A percentile compares a stretch with the other conserved stretches of the same genome.
These are phyloP conservation scores for Myopa testacea DNA, from an alignment of 2,888 invertebrate species.

Conservation along the genomic window DNA sequence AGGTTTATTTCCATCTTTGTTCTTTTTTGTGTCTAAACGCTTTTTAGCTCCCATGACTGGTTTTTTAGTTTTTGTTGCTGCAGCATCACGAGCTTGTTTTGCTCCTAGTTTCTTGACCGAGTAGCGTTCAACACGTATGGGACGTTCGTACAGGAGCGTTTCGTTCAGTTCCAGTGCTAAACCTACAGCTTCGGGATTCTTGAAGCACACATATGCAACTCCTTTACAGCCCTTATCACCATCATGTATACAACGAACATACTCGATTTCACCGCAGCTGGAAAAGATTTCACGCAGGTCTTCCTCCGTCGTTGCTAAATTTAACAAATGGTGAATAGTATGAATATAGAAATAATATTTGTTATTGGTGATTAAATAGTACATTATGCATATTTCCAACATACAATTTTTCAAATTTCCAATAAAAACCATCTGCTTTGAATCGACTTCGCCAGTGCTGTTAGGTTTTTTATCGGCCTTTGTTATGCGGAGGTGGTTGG, in stretches of 20 bases:
- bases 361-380: background rate
- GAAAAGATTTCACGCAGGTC: conserved; percentile 64
- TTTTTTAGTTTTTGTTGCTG: conserved; percentile 28
- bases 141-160: conserved; percentile 65
- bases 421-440: conserved; percentile 62
- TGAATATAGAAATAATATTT: background rate
- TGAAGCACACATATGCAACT: conserved; percentile 65
- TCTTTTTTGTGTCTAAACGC: conserved; percentile 48
- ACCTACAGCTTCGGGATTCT: conserved; percentile 61
- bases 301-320: conserved; percentile 63
- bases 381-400: background rate
- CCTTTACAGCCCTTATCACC: conserved; percentile 65
- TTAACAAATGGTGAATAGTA: background rate
- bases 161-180: conserved; percentile 65
- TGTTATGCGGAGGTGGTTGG: conserved; percentile 61
- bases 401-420: conserved; percentile 67
- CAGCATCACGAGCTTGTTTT: conserved; percentile 54
- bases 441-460: conserved; percentile 45
- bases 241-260: conserved; percentile 62
- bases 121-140: conserved; percentile 64
- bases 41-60: conserved; percentile 50
- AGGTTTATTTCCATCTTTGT: conserved; percentile 25
- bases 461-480: conserved; percentile 47
- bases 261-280: conserved; percentile 66
- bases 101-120: conserved; percentile 59